Evolutionary conservation across 2,113 vertebrate genomes (phyloP), one percentile per base, ranked within the genome.

Genomic region (Grammomys dolichurus): DNA sequence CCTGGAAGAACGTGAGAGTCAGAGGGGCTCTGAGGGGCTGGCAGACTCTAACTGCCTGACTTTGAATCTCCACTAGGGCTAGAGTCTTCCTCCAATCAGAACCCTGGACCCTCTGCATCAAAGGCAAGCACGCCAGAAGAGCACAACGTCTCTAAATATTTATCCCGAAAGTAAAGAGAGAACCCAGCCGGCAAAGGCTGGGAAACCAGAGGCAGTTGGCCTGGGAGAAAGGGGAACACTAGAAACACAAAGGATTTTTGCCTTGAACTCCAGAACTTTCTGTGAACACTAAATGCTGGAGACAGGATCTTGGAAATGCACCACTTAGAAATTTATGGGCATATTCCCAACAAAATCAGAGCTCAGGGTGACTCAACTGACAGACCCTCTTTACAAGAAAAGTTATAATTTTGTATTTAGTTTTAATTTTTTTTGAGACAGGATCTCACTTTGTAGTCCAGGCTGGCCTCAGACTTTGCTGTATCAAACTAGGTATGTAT

Each of bases 81-180:
- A 58, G 60, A 88, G 91, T 65, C n/a, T 84, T 95, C 56, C 82
- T 91, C 46, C 89, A 0, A 6, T 26, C n/a, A 90, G 90, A 97
- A 97, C 90, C 11, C 58, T 40, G 82, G 78, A 81, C 48, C 46
- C 73, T 20, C 28, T 36, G 72, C 69, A n/a, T 87, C 51, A 75
- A 75, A 97, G 54, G 24, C 0, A 0, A 69, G 58, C 67, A 14
- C 84, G 43, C 43, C 86, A 84, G 72, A 75, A 95, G 48, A 90
- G 20, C 3, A 20, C 46, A 40, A 78, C 6, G 33, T 56, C 72
- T 77, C 84, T 58, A 87, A 51, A 87, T 40, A 24, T 87, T 92
- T 81, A 78, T n/a, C 73, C 60, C 1, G 0, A 89, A 97, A 95
- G 70, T 8, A 56, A 48, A 43, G 81, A 78, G 91, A 94, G 67